phyloP scores from a whole-genome alignment of 2,113 vertebrate species.

The Scatophagus argus region DNA sequence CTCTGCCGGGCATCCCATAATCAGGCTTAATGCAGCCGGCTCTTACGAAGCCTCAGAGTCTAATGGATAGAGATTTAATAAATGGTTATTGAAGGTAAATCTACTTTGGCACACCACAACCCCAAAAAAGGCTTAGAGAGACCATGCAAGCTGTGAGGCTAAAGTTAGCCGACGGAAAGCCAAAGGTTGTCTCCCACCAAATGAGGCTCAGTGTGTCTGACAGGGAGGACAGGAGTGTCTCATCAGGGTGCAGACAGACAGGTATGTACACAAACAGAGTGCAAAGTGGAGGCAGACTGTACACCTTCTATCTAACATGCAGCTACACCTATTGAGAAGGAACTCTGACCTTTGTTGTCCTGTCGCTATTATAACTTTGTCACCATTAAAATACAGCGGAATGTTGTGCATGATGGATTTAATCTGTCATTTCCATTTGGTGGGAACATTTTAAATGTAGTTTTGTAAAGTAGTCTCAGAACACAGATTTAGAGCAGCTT shows the following conservation, averaged over 20 bases:
- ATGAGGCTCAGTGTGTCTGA: slow-evolving; percentile 63
- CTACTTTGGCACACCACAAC: slow-evolving; percentile 90
- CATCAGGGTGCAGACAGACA: slow-evolving; percentile 26
- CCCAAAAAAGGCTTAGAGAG: slow-evolving; percentile 84
- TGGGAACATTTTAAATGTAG: background rate
- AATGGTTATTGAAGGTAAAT: slow-evolving; percentile 99
- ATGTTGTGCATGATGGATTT: background rate
- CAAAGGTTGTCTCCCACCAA: slow-evolving; percentile 60
- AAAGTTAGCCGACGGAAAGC: slow-evolving; percentile 66
- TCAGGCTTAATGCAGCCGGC: slow-evolving; percentile 94
- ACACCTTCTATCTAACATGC: background rate
- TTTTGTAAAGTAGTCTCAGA: slow-evolving; percentile 15
- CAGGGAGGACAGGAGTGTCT: slow-evolving; percentile 32
- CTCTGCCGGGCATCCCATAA: slow-evolving; percentile 87
- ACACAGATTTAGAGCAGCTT: slow-evolving; percentile 27
- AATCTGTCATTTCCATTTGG: slow-evolving; percentile 12
- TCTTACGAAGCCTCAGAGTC: slow-evolving; percentile 88
- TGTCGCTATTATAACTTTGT: background rate
- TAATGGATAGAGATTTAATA: slow-evolving; percentile 98
- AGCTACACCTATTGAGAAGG: background rate
- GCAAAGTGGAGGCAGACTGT: background rate
- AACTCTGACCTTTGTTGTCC: background rate
- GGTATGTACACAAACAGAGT: background rate
- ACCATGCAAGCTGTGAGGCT: slow-evolving; percentile 68
- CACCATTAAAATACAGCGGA: background rate